Evolutionary conservation across 2,888 invertebrate genomes (phyloP).

Genomic region (Torymus texanus): DNA sequence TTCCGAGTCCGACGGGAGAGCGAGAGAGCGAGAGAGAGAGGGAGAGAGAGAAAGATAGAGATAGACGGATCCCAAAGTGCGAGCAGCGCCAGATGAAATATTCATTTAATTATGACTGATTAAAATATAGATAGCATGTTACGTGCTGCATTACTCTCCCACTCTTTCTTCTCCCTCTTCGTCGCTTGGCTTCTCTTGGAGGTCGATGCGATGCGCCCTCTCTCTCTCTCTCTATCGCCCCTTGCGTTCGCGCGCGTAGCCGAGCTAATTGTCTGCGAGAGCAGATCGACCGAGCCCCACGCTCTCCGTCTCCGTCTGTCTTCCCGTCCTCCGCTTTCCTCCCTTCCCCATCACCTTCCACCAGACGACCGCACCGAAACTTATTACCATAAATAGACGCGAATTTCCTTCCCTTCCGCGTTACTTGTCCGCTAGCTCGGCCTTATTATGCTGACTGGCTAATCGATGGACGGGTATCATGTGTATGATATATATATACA

Average conservation of each 20-base stretch:
- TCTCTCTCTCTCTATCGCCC: slow-evolving; percentile 8
- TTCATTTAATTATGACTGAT: slow-evolving; percentile 73
- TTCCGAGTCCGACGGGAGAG: slow-evolving; percentile 53
- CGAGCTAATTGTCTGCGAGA: slow-evolving; percentile 61
- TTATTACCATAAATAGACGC: slow-evolving; percentile 54
- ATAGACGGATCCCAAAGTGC: slow-evolving; percentile 3
- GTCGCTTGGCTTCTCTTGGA: slow-evolving; percentile 2
- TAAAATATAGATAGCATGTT: slow-evolving; percentile 72
- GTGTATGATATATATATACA: not conserved
- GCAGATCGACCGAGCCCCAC: slow-evolving; percentile 33
- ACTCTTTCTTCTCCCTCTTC: slow-evolving; percentile 12
- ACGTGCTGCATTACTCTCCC: slow-evolving; percentile 66
- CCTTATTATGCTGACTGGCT: slow-evolving; percentile 43
- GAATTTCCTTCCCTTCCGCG: not conserved
- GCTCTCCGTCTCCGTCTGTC: slow-evolving; percentile 8
- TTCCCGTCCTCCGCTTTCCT: no score
- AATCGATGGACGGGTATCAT: slow-evolving; percentile 50
- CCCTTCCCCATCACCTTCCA: no score
- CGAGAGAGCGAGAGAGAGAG: not conserved
- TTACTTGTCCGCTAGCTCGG: not conserved
- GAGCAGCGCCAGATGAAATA: slow-evolving; percentile 68
- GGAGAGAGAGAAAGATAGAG: no score
- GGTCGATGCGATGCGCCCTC: not conserved
- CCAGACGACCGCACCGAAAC: slow-evolving; percentile 34
- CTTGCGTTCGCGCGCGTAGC: not conserved